Base-by-base conservation (phyloP, 2,888 invertebrate genomes). In the Rotaria macrura region DNA sequence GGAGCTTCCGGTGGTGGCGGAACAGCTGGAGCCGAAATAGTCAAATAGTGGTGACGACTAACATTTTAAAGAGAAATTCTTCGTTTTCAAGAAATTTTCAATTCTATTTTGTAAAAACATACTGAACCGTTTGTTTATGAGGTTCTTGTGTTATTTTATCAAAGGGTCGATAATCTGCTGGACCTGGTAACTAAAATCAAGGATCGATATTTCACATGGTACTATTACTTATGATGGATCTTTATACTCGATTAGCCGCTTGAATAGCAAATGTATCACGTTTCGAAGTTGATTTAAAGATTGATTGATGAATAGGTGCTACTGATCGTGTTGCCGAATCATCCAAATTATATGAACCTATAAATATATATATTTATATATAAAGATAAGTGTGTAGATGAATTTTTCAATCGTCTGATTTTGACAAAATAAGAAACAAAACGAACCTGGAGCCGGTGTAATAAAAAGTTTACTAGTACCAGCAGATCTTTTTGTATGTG, bases 21-120 rank as follows among this genome's bases (percentile, higher is more conserved):
- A 89, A 91, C 89, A 52, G 91, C 91, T 38, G 91, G 91, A 12
- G 91, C 90, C 43, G 90, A 90, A 86, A 91, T 89, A 88, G 90
- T 90, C 85, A 91, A 87, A 87, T 91, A 91, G 87, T 91, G 91
- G 85, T 89, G 90, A 65, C 89, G 88, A 83, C 90, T 91, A n/a
- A n/a, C n/a, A n/a, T n/a, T 88, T 20, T 88, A 88, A 23, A 87
- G 34, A 25, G 38, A 49, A 20, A 20, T n/a, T 65, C 17, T 52
- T 83, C 10, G 1, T n/a, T 9, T 23, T n/a, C 10, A 12, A 52
- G 38, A 57, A 49, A 54, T 23, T 14, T 34, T 43, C 52, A 23
- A 25, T n/a, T 25, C 10, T 38, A 54, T 83, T 79, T 49, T 12
- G 14, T 49, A 49, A 49, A 1, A 54, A 88, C 90, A 89, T 88